phyloP scores from a whole-genome alignment of 2,113 vertebrate genomes.

The Chrysochloris asiatica region DNA sequence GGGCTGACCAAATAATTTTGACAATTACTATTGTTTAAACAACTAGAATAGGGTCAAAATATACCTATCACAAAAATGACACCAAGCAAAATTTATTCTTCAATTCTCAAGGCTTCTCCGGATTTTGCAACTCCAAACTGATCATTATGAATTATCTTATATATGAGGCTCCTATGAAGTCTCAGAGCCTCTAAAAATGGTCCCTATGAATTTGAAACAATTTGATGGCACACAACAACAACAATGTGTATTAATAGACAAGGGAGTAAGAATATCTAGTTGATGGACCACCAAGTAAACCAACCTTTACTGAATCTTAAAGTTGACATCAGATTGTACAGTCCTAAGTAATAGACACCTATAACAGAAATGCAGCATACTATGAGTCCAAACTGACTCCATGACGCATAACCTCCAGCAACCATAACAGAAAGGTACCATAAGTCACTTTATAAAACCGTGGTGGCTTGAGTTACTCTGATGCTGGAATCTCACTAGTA shows the following conservation, averaged over 20 bases:
- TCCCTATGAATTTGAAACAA: too few relatives aligned
- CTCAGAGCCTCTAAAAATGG: too few relatives aligned
- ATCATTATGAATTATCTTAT: background rate
- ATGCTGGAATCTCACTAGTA: background rate
- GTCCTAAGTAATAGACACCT: background rate
- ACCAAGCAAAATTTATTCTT: slow-evolving; percentile 2
- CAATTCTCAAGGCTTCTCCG: background rate
- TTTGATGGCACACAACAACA: too few relatives aligned
- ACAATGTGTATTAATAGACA: background rate
- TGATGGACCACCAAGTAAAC: background rate
- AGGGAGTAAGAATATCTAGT: background rate
- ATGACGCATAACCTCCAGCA: too few relatives aligned
- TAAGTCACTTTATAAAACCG: background rate
- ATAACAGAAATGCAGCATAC: too few relatives aligned
- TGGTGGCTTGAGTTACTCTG: background rate
- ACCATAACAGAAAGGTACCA: too few relatives aligned
- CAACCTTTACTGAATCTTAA: background rate
- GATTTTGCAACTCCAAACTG: background rate
- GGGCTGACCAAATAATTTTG: slow-evolving; percentile 33
- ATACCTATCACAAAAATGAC: slow-evolving; percentile 44
- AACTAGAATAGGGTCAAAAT: slow-evolving; percentile 38
- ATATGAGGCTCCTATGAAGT: background rate
- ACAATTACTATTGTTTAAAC: slow-evolving; percentile 52
- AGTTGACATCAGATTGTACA: background rate
- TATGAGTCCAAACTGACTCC: background rate